Conservation (phyloP, 2,888 invertebrate genomes). For the Tridacna crocea region DNA sequence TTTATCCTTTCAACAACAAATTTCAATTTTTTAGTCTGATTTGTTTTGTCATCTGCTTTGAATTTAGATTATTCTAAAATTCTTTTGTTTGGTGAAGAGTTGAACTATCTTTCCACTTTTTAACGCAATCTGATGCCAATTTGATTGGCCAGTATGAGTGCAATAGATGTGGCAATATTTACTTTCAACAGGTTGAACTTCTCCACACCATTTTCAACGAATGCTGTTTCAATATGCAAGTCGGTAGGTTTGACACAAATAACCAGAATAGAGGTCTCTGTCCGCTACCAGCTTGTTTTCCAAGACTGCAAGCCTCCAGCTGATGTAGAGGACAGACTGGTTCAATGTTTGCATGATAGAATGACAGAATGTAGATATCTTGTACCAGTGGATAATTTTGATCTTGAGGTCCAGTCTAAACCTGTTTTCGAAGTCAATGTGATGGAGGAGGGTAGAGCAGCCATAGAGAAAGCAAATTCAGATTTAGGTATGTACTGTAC, state of each 20-base stretch:
- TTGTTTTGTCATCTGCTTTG: too few species aligned
- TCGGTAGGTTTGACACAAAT: slow-evolving; percentile 92
- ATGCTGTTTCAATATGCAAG: slow-evolving; percentile 96
- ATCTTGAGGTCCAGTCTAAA: slow-evolving; percentile 87
- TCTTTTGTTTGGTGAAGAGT: too few species aligned
- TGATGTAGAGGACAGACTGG: slow-evolving; percentile 71
- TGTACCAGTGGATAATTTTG: slow-evolving; percentile 87
- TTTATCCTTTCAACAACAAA: too few species aligned
- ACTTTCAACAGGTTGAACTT: slow-evolving; percentile 87
- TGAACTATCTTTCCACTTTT: too few species aligned
- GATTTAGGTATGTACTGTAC: slow-evolving; percentile 87
- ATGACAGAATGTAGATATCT: slow-evolving; percentile 96
- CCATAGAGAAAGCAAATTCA: slow-evolving; percentile 92
- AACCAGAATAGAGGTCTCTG: slow-evolving; percentile 89
- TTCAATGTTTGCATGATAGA: slow-evolving; percentile 89
- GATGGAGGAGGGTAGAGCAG: slow-evolving; percentile 90
- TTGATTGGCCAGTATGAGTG: too few species aligned
- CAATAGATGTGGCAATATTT: neutral
- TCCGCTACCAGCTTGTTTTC: slow-evolving; percentile 87
- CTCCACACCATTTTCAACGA: slow-evolving; percentile 97
- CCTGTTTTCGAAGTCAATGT: slow-evolving; percentile 94
- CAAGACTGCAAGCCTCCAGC: slow-evolving; percentile 46
- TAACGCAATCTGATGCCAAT: too few species aligned
- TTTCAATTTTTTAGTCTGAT: too few species aligned
- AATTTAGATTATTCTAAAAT: too few species aligned